A percentile compares a stretch with the other conserved stretches of the same genome.
Conservation (phyloP, 2,888 invertebrate species). For the Pheosia gnoma region DNA sequence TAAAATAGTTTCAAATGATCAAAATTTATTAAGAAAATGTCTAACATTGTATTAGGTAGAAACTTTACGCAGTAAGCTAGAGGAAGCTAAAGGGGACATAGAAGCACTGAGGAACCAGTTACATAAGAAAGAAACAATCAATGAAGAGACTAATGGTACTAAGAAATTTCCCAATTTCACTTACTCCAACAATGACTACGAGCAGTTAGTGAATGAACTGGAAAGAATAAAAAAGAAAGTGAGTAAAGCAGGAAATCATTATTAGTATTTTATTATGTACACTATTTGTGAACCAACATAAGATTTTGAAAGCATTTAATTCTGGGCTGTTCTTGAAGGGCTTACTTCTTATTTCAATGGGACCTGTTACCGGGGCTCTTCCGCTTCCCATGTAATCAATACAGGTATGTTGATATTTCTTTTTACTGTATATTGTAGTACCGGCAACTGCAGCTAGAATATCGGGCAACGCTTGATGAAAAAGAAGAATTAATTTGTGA, state of each 20-base stretch:
- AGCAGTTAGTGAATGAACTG: constrained; percentile 87
- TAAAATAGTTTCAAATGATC: too few species aligned
- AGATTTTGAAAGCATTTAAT: too few species aligned
- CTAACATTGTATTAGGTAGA: constrained; percentile 77
- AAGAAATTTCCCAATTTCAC: constrained; percentile 38
- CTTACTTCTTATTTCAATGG: too few species aligned
- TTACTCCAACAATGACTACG: constrained; percentile 80
- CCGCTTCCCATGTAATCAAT: too few species aligned
- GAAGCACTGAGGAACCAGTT: constrained; percentile 83
- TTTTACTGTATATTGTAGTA: constrained; percentile 72
- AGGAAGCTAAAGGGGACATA: constrained; percentile 88
- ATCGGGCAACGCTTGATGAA: constrained; percentile 91
- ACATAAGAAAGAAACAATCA: constrained; percentile 52
- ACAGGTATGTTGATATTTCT: too few species aligned
- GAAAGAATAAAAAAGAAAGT: constrained; percentile 87
- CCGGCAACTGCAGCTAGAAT: constrained; percentile 89
- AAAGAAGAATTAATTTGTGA: constrained; percentile 93
- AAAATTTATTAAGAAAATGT: too few species aligned
- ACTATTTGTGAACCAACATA: too few species aligned
- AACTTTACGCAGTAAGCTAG: constrained; percentile 87
- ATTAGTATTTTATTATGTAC: not conserved
- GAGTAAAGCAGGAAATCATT: constrained; percentile 13
- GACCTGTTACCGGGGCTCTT: too few species aligned
- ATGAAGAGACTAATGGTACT: constrained; percentile 47
- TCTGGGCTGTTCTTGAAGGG: too few species aligned